These are phyloP conservation scores for Fundulus diaphanus DNA, from an alignment of 2,797 vertebrate species.

Conservation along the genomic window DNA sequence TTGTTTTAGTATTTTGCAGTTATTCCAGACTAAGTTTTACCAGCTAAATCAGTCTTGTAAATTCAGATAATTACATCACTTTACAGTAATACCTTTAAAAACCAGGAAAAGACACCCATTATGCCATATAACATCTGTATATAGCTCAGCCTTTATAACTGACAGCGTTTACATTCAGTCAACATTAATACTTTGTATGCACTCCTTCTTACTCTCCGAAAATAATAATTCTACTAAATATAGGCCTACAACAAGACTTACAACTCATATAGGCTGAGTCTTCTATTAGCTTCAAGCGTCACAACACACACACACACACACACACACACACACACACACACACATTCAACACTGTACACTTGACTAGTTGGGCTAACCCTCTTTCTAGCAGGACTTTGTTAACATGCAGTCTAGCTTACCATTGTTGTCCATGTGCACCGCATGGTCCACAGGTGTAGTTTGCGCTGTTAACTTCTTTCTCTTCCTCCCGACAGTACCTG, in stretches of 20 bases:
- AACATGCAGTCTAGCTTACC: conserved; percentile 2
- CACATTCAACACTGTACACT: not conserved
- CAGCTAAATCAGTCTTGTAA: too few relatives aligned
- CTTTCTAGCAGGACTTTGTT: not conserved
- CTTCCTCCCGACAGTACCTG: conserved; percentile 4
- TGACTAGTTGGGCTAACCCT: not conserved
- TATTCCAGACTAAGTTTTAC: too few relatives aligned
- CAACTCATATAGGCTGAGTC: not conserved
- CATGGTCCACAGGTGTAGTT: conserved; percentile 1
- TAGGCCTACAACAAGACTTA: not conserved
- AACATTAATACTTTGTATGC: too few relatives aligned
- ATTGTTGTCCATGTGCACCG: not conserved
- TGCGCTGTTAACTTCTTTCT: conserved; percentile 3
- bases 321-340: too few relatives aligned
- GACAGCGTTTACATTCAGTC: not conserved
- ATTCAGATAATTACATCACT: too few relatives aligned
- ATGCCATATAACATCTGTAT: too few relatives aligned
- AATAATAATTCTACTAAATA: not conserved
- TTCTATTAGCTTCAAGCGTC: not conserved
- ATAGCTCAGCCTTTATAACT: not conserved
- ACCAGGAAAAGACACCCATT: too few relatives aligned
- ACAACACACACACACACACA: not conserved
- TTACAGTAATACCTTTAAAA: too few relatives aligned
- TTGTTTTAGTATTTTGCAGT: conserved; percentile 1
- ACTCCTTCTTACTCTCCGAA: not conserved